A percentile compares a stretch with the other conserved stretches of the same genome.
Conservation (phyloP, 1,140 invertebrate species). For the Dendroctonus ponderosae region DNA sequence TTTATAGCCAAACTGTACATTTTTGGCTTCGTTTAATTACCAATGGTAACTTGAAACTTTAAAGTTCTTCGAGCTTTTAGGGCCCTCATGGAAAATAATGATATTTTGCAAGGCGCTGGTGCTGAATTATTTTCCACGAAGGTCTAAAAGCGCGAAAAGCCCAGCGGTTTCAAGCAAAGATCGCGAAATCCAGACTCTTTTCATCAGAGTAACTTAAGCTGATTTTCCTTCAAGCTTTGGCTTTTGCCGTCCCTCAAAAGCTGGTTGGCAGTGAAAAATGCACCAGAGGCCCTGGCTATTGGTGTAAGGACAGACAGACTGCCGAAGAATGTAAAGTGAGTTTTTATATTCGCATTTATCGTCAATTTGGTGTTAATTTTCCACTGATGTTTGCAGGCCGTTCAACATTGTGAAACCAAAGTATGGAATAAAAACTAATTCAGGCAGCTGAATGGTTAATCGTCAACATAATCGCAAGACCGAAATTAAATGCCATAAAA, state of each 20-base stretch:
- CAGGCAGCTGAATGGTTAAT: no score
- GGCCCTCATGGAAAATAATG: no score
- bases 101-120: no score
- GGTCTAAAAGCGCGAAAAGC: no score
- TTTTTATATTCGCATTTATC: slow-evolving; percentile 4
- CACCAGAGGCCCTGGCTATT: slow-evolving; percentile 15
- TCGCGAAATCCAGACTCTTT: no score
- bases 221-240: slow-evolving; percentile 9
- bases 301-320: slow-evolving; percentile 7
- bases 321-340: slow-evolving; percentile 16
- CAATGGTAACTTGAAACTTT: no score
- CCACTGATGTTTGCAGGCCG: slow-evolving; percentile 4
- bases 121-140: no score
- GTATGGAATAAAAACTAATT: slow-evolving; percentile 7
- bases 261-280: slow-evolving; percentile 13
- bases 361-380: slow-evolving; percentile 3
- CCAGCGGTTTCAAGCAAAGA: no score
- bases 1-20: not conserved
- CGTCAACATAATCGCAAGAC: no score
- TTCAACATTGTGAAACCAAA: slow-evolving; percentile 17
- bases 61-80: no score
- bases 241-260: not conserved
- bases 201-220: not conserved
- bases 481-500: no score
- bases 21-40: no score